These are phyloP conservation scores for Drosophila parvula DNA, from an alignment of 1,140 invertebrate genomes.

Conservation along the genomic window DNA sequence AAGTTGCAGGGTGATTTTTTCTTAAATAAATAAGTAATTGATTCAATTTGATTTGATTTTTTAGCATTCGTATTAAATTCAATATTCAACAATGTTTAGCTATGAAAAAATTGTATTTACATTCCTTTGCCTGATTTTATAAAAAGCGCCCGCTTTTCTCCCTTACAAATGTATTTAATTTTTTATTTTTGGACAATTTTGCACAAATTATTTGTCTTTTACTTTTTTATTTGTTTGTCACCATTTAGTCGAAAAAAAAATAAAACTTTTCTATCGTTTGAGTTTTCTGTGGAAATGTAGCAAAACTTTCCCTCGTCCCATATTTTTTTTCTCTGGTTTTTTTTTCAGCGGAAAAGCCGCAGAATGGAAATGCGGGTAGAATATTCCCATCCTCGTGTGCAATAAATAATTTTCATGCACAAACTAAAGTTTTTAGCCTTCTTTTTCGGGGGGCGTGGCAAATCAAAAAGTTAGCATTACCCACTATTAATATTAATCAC, in stretches of 20 bases:
- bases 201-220: constrained; percentile 11
- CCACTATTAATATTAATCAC: constrained; percentile 47
- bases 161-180: constrained; percentile 7
- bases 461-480: constrained; percentile 49
- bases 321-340: background rate
- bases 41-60: background rate
- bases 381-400: background rate
- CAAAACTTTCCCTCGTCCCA: constrained; percentile 12
- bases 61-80: background rate
- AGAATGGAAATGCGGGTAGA: constrained; percentile 24
- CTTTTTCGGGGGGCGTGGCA: constrained; percentile 1
- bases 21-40: background rate
- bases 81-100: background rate
- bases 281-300: constrained; percentile 18
- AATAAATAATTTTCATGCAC: constrained; percentile 48
- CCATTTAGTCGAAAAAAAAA: constrained; percentile 24
- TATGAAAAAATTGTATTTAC: background rate
- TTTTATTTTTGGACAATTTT: background rate
- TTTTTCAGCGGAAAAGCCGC: constrained; percentile 2
- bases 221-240: constrained; percentile 30
- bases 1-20: background rate
- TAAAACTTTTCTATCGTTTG: constrained; percentile 37
- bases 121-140: background rate
- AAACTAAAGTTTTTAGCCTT: constrained; percentile 34
- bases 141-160: background rate